A percentile compares a stretch with the other conserved stretches of the same genome.
phyloP scores from a whole-genome alignment of 2,888 invertebrate species.

The Xanthorhoe spadicearia region DNA sequence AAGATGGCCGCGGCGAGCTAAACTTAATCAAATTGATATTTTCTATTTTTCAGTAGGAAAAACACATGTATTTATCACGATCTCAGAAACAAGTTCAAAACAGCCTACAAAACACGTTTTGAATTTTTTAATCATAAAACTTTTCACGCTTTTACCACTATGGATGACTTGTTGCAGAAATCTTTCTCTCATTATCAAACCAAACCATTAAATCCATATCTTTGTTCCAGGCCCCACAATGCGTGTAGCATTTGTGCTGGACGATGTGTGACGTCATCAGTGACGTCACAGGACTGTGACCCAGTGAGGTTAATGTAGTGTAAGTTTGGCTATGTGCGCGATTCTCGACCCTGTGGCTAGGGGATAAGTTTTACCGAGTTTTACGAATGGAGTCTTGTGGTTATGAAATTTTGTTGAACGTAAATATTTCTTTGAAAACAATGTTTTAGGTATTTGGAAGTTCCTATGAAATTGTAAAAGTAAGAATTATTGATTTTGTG shows the following conservation, averaged over 20 bases:
- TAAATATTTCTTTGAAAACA: too few species aligned
- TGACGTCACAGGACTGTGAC: constrained; percentile 52
- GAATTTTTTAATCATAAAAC: too few species aligned
- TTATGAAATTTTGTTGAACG: neutral
- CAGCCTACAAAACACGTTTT: too few species aligned
- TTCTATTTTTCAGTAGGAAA: too few species aligned
- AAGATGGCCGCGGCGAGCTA: too few species aligned
- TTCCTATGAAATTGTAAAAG: neutral
- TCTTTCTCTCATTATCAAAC: too few species aligned
- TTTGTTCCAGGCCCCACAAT: constrained; percentile 75
- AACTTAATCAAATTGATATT: too few species aligned
- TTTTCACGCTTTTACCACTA: too few species aligned
- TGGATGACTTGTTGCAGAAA: too few species aligned
- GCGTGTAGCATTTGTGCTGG: constrained; percentile 83
- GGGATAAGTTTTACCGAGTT: constrained; percentile 17
- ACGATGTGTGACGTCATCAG: constrained; percentile 76
- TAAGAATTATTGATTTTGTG: neutral
- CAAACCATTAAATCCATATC: too few species aligned
- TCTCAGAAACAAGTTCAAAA: too few species aligned
- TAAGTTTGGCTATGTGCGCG: constrained; percentile 55
- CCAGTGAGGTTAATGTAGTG: constrained; percentile 50
- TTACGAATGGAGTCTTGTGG: neutral
- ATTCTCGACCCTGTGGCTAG: constrained; percentile 31
- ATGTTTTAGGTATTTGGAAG: neutral
- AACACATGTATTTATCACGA: too few species aligned